Conservation (phyloP, 92 coral and sea anemone species). For the Phenganax subtilis region DNA sequence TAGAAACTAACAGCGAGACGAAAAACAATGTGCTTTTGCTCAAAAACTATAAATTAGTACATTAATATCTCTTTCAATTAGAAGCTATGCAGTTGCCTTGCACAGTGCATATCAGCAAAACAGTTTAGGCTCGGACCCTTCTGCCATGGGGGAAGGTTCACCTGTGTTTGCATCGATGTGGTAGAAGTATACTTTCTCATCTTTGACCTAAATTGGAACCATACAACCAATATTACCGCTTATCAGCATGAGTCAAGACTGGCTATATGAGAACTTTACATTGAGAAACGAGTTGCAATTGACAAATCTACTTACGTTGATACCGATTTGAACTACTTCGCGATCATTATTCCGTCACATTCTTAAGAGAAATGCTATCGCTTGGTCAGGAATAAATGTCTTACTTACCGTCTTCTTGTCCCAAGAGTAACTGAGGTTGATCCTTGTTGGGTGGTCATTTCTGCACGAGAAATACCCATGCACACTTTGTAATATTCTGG, state of each 20-base stretch:
- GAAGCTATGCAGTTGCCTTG: too few relatives aligned
- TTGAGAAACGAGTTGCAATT: too few relatives aligned
- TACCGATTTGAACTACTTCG: too few relatives aligned
- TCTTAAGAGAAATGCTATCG: too few relatives aligned
- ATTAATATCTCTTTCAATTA: too few relatives aligned
- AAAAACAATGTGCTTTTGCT: too few relatives aligned
- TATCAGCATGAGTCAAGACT: background rate
- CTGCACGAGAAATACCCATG: slow-evolving; percentile 18
- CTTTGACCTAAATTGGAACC: slow-evolving; percentile 4
- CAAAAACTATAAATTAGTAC: too few relatives aligned
- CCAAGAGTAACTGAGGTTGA: slow-evolving; percentile 9
- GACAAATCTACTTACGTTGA: too few relatives aligned
- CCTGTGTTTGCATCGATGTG: slow-evolving; percentile 13
- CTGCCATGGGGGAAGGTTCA: background rate
- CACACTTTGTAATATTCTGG: slow-evolving; percentile 15
- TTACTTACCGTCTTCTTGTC: slow-evolving; percentile 3
- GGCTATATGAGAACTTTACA: too few relatives aligned
- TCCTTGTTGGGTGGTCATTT: slow-evolving; percentile 14
- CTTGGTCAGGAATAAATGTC: too few relatives aligned
- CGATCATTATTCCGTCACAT: too few relatives aligned
- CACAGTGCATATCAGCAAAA: background rate
- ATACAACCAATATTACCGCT: background rate
- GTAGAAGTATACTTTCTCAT: slow-evolving; percentile 3
- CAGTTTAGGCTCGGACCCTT: background rate
- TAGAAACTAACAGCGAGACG: too few relatives aligned